Percentiles rank a stretch among this genome's conserved stretches.
Conservation (phyloP, 2,113 vertebrate genomes). For the Phycodurus eques region DNA sequence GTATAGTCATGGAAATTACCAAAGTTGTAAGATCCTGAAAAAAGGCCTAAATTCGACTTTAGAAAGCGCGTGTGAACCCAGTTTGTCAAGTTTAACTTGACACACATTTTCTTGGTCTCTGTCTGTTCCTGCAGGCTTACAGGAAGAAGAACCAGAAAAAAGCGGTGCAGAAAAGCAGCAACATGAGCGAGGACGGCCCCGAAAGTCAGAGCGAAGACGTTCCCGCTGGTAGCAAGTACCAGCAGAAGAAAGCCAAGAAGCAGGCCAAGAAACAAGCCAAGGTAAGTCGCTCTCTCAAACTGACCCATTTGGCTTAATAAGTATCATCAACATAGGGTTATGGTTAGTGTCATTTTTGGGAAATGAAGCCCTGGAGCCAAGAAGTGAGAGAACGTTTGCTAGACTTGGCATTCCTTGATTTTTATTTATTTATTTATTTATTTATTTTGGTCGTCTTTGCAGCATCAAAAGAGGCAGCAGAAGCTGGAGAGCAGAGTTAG, state of each 20-base stretch:
- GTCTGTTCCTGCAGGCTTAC: slow-evolving; percentile 41
- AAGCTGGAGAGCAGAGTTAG: slow-evolving; percentile 78
- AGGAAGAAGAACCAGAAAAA: slow-evolving; percentile 81
- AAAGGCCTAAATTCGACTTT: too few species aligned
- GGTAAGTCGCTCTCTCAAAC: slow-evolving; percentile 60
- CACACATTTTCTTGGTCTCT: background rate
- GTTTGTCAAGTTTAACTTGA: background rate
- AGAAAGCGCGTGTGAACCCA: too few species aligned
- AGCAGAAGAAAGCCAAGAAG: slow-evolving; percentile 94
- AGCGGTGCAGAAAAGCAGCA: slow-evolving; percentile 66
- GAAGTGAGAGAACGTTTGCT: background rate
- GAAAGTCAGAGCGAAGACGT: slow-evolving; percentile 69
- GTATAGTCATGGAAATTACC: too few species aligned
- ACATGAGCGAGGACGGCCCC: slow-evolving; percentile 63
- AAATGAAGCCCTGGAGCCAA: background rate
- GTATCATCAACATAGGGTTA: too few species aligned
- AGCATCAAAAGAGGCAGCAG: slow-evolving; percentile 88
- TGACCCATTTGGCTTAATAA: too few species aligned
- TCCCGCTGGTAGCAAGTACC: slow-evolving; percentile 81
- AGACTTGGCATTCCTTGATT: background rate
- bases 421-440: background rate
- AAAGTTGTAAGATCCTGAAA: too few species aligned
- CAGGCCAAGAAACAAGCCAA: slow-evolving; percentile 94
- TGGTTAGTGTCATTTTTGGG: background rate
- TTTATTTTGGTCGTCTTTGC: background rate